Evolutionary conservation across 2,888 invertebrate species (phyloP).

Genomic region (Zelleria hepariella): DNA sequence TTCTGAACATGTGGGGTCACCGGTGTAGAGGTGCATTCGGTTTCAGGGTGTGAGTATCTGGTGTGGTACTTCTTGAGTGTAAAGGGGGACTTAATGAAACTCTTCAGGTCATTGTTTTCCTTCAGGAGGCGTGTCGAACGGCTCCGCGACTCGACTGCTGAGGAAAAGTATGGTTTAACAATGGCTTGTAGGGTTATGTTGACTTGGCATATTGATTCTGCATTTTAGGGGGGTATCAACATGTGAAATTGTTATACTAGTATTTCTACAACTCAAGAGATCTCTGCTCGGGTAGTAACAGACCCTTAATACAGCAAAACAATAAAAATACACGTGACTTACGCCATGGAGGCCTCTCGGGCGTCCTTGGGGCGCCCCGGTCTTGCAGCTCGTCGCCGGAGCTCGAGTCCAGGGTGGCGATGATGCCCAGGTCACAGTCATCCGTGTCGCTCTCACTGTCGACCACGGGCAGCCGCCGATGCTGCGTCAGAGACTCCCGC

Average conservation of each 20-base stretch:
- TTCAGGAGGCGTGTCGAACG: conserved; percentile 39
- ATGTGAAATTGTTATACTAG: neutral
- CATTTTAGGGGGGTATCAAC: neutral
- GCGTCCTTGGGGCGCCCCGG: conserved; percentile 44
- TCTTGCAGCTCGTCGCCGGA: conserved; percentile 55
- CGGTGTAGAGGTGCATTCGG: conserved; percentile 49
- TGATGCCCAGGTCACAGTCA: conserved; percentile 71
- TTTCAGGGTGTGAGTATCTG: conserved; percentile 38
- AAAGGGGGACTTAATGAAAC: conserved; percentile 62
- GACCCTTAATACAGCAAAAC: neutral
- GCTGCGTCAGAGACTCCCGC: conserved; percentile 52
- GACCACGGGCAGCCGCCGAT: conserved; percentile 52
- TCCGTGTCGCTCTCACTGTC: conserved; percentile 65
- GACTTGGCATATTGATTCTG: neutral
- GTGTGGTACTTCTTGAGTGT: conserved; percentile 62
- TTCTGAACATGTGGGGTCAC: conserved; percentile 53
- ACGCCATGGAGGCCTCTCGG: conserved; percentile 48
- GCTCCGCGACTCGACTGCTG: conserved; percentile 44
- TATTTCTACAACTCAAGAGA: neutral
- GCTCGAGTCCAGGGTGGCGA: conserved; percentile 67
- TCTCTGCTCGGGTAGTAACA: neutral
- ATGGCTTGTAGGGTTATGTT: neutral
- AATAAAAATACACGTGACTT: conserved; percentile 24
- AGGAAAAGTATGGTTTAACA: neutral
- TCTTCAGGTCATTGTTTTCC: conserved; percentile 50